Conservation (phyloP, 2,113 vertebrate species). For the Marcusenius ussheri region DNA sequence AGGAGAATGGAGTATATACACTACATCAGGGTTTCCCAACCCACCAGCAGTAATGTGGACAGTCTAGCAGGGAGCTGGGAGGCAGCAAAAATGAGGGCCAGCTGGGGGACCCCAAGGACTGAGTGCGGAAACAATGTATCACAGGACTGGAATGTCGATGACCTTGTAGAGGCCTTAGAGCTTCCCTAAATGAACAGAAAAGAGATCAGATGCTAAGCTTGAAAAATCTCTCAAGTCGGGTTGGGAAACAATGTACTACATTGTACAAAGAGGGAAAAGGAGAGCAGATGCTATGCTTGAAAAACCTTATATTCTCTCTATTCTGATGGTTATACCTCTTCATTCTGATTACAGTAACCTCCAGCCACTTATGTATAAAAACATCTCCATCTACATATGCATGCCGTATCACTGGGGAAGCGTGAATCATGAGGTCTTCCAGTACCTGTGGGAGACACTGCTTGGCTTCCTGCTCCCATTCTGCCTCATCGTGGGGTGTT, state of each 20-base stretch:
- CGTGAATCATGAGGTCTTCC: conserved; percentile 54
- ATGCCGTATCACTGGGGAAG: conserved; percentile 41
- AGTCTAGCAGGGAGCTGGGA: background rate
- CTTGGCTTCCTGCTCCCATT: conserved; percentile 73
- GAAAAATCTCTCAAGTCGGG: too few species aligned
- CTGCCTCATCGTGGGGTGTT: conserved; percentile 64
- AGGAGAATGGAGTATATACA: background rate
- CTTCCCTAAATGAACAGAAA: background rate
- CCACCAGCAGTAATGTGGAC: background rate
- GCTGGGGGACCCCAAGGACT: background rate
- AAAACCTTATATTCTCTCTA: background rate
- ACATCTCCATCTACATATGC: conserved; percentile 28
- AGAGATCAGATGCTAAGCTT: background rate
- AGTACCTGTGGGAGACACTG: conserved; percentile 72
- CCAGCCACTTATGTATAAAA: background rate
- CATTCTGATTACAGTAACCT: conserved; percentile 29
- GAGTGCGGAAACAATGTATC: background rate
- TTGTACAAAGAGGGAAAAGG: too few species aligned
- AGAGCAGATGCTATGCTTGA: background rate
- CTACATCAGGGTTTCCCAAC: background rate
- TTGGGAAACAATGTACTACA: too few species aligned
- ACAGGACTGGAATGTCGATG: background rate
- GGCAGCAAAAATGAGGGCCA: background rate
- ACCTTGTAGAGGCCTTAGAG: background rate
- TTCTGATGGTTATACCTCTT: background rate